Evolutionary conservation across 2,113 vertebrate species (phyloP).

Genomic region (Amblyopsis rosae): DNA sequence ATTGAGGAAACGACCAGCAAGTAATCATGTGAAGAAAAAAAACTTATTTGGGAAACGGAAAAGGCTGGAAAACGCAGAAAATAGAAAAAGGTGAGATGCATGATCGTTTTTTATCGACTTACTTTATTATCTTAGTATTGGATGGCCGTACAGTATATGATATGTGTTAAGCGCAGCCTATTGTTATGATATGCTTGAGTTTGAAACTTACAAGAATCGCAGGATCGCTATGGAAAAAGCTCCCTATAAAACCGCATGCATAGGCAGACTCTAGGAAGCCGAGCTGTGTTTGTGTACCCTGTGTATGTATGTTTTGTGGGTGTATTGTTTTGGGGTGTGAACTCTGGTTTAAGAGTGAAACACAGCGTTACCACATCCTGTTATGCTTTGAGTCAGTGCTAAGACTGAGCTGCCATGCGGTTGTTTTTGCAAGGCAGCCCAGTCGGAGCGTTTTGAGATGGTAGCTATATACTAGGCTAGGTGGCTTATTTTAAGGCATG

Average conservation of each 20-base stretch:
- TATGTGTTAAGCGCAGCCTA: background rate
- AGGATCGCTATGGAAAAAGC: constrained; percentile 1
- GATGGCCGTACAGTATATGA: too few relatives aligned
- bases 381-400: constrained; percentile 66
- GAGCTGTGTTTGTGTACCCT: constrained; percentile 11
- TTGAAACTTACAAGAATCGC: constrained; percentile 60
- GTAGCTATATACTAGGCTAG: too few relatives aligned
- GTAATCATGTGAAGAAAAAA: constrained; percentile 78
- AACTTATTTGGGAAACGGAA: constrained; percentile 66
- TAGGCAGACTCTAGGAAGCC: background rate
- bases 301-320: background rate
- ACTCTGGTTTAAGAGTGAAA: constrained; percentile 66
- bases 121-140: background rate
- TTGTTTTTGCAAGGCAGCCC: background rate
- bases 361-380: constrained; percentile 76
- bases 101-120: constrained; percentile 5
- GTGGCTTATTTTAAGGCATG: too few relatives aligned
- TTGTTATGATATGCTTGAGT: constrained; percentile 26
- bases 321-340: constrained; percentile 56
- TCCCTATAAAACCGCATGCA: constrained; percentile 6
- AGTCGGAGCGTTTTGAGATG: too few relatives aligned
- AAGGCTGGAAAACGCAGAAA: constrained; percentile 70
- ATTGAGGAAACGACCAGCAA: constrained; percentile 71
- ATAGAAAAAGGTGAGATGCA: constrained; percentile 71
- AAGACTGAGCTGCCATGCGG: constrained; percentile 21